Evolutionary conservation across 2,113 vertebrate species (phyloP).

Genomic region (Procavia capensis): DNA sequence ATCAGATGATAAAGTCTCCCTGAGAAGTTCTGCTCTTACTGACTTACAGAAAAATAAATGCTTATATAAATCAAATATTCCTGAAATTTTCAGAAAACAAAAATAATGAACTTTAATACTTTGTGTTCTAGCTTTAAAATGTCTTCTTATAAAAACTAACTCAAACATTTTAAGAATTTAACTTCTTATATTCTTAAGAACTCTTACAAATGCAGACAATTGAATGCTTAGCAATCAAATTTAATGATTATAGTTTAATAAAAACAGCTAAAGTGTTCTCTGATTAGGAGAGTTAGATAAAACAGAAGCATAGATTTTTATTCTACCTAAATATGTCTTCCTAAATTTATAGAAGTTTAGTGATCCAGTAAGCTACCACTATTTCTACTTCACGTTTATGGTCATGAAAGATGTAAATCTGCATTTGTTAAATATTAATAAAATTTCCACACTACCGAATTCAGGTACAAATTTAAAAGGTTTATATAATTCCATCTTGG

Average conservation of each 20-base stretch:
- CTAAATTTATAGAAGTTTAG: no score
- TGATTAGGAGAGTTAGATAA: conserved; percentile 16
- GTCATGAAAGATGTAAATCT: background rate
- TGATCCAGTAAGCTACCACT: background rate
- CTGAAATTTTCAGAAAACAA: conserved; percentile 25
- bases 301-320: background rate
- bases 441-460: no score
- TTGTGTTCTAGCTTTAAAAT: background rate
- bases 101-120: background rate
- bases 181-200: background rate
- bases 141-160: background rate
- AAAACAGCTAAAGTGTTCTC: conserved; percentile 4
- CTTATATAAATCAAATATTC: background rate
- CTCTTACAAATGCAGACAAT: background rate
- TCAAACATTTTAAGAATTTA: conserved; percentile 29
- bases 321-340: no score
- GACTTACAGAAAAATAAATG: background rate
- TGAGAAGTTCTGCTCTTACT: conserved; percentile 12
- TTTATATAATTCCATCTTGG: no score
- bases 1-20: background rate
- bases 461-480: no score
- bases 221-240: conserved; percentile 16
- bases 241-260: background rate
- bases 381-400: background rate
- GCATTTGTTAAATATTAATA: no score